phyloP scores from a whole-genome alignment of 2,888 invertebrate species.

The Pachydiplax longipennis region DNA sequence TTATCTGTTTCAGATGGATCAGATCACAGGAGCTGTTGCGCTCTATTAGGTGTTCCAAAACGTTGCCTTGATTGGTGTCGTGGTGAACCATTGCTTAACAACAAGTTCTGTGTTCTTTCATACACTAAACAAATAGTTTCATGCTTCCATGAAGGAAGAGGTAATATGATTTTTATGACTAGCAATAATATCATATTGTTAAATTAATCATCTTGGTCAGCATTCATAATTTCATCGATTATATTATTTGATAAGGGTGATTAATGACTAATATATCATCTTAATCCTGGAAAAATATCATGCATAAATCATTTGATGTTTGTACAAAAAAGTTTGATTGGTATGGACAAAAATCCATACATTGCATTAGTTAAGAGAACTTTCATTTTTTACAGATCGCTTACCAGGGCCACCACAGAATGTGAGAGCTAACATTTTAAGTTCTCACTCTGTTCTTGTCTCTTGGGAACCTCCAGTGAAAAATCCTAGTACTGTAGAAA shows the following conservation, averaged over 20 bases:
- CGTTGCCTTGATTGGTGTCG: slow-evolving; percentile 86
- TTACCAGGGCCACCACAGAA: slow-evolving; percentile 83
- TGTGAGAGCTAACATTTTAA: slow-evolving; percentile 66
- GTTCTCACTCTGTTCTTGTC: slow-evolving; percentile 67
- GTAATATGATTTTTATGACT: slow-evolving; percentile 52
- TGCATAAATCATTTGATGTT: neutral
- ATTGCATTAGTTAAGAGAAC: neutral
- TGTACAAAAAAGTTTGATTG: no score
- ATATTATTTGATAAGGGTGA: no score
- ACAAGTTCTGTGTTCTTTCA: slow-evolving; percentile 72
- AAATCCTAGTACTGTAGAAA: slow-evolving; percentile 82
- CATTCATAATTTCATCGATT: neutral
- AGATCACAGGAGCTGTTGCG: slow-evolving; percentile 86
- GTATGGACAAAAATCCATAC: neutral
- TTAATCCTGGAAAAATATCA: no score
- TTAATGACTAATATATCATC: no score
- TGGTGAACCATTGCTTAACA: slow-evolving; percentile 73
- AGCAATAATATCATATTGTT: neutral
- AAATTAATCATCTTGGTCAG: neutral
- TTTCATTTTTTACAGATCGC: slow-evolving; percentile 59
- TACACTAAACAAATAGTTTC: slow-evolving; percentile 79
- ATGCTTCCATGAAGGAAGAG: slow-evolving; percentile 82
- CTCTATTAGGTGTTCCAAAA: slow-evolving; percentile 79
- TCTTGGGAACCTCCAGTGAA: slow-evolving; percentile 83
- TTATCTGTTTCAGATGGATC: slow-evolving; percentile 60